Base-by-base conservation (phyloP, 2,888 invertebrate genomes). In the Neria commutata region DNA sequence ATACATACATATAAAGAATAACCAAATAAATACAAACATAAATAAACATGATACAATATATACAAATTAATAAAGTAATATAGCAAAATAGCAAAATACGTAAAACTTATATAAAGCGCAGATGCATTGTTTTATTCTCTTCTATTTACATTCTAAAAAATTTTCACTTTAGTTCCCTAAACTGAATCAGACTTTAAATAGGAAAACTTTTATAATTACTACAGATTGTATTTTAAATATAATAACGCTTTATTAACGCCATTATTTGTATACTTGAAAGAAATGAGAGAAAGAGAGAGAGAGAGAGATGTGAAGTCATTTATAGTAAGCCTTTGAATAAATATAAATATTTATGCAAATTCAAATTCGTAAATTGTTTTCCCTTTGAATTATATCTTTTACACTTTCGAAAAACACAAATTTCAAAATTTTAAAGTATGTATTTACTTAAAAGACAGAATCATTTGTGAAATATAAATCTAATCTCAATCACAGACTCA, bases 1-100 rank as follows among this genome's bases (percentile, higher is more conserved):
- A 58, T 26, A 57, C 33, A 61, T 45, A 54, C 56, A 65, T 50
- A 66, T 65, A 63, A 61, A 65, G 64, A 70, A 68, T 61, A 64
- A 60, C 45, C 55, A 65, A 57, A 69, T 65, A 63, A 64, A 61
- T 59, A 54, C 33, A 60, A 50, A 64, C 42, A 60, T 56, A 52
- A 55, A 58, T 57, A 61, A 34, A 60, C 46, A 56, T 51, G 49
- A 60, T 56, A 47, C 47, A 47, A 17, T 21, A 62, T 46, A 50
- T n/a, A 47, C 29, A 54, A 57, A 42, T 33, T 42, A 55, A 34
- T 48, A 23, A 57, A 34, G 49, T 45, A 56, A n/a, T 40, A 37
- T 16, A 52, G 23, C 23, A 40, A 24, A 52, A 54, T 16, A 33
- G 47, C 17, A 47, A 54, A 37, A 37, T 37, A 37, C 37, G 37